Evolutionary conservation across 2,888 invertebrate species (phyloP), one percentile per base, ranked within the genome.

Genomic region (Taphrorychus bicolor): DNA sequence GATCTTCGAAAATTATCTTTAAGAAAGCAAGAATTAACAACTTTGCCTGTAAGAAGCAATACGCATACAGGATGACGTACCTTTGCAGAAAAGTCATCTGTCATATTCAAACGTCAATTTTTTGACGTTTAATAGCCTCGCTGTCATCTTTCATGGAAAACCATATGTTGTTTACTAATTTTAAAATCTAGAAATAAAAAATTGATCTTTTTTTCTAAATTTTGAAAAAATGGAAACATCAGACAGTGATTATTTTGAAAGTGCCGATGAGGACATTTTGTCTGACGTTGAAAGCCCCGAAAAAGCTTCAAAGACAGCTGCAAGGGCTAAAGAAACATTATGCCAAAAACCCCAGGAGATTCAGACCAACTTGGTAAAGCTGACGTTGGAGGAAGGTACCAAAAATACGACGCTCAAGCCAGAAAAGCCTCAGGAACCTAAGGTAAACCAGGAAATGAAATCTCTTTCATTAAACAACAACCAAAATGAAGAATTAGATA

Each of bases 191-290:
- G n/a, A n/a, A n/a, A n/a, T n/a, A n/a, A n/a, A 19, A 19, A 19
- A 52, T 19, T 11, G 3, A 52, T 19, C 7, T 2, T 17, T 19
- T 42, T 52, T 21, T 0, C n/a, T 48, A n/a, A 40, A 17, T 19
- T n/a, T 48, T 3, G 16, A 48, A 24, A 62, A 59, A n/a, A 91
- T 91, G 91, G 86, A 88, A 76, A 87, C 89, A 32, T 91, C 91
- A 72, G 91, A 91, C 71, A 91, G 90, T 80, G 91, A 91, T 75
- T 88, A 87, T 77, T 92, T 91, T 78, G 90, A 91, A 81, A 91
- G 91, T 82, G 91, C 91, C 3, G 91, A 91, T 75, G 91, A 92
- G 76, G 90, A 89, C 24, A 82, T 84, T 70, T 88, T 87, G 23
- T 62, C 61, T 2, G 82, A 81, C 59, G 82, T 80, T 40, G 59